Conservation (phyloP, 2,888 invertebrate species). For the Anagyrus pseudococci region DNA sequence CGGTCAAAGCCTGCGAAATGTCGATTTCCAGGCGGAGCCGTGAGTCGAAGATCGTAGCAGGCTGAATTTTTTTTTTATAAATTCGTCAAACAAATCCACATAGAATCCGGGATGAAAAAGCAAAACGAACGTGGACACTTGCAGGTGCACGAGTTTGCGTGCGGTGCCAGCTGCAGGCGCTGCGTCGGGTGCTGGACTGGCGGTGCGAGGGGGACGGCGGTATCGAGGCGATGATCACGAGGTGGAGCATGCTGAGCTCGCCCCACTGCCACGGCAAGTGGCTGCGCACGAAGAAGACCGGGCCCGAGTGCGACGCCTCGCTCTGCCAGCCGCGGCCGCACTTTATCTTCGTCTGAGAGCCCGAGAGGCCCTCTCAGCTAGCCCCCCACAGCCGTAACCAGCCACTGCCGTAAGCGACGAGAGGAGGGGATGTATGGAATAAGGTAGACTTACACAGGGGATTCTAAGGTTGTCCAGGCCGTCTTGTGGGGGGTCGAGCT, state of each 20-base stretch:
- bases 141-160: slow-evolving; percentile 80
- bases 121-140: background rate
- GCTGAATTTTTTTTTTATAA: too few species aligned
- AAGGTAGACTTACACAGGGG: too few species aligned
- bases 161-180: slow-evolving; percentile 82
- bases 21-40: too few species aligned
- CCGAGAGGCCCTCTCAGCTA: slow-evolving; percentile 35
- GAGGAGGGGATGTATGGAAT: too few species aligned
- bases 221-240: slow-evolving; percentile 66
- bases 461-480: background rate
- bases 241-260: slow-evolving; percentile 85
- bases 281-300: slow-evolving; percentile 68
- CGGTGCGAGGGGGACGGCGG: slow-evolving; percentile 86
- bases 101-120: too few species aligned
- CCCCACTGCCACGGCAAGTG: slow-evolving; percentile 90
- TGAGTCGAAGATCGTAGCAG: too few species aligned
- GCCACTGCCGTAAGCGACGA: too few species aligned
- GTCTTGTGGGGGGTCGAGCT: background rate
- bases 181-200: slow-evolving; percentile 76
- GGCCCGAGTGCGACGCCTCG: slow-evolving; percentile 50
- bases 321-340: slow-evolving; percentile 52
- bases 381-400: too few species aligned
- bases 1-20: too few species aligned
- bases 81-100: too few species aligned
- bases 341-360: slow-evolving; percentile 53